These are phyloP conservation scores for Drosophila sulfurigaster DNA, from an alignment of 1,140 invertebrate species.

Conservation along the genomic window DNA sequence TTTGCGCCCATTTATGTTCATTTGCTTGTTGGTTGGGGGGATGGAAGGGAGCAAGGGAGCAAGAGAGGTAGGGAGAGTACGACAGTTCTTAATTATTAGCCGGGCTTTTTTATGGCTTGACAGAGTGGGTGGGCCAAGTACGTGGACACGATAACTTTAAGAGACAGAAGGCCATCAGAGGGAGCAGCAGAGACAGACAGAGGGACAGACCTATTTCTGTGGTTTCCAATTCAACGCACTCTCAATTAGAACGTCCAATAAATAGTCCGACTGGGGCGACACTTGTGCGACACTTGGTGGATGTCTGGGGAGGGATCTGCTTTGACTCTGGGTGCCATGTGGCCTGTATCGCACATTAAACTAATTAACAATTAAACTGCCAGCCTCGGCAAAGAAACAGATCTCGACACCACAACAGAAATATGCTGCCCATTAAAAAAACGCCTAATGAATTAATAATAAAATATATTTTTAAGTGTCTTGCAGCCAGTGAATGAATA, in stretches of 20 bases:
- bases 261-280: constrained; percentile 64
- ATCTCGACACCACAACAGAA: constrained; percentile 26
- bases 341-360: constrained; percentile 75
- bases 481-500: constrained; percentile 7
- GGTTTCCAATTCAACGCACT: constrained; percentile 82
- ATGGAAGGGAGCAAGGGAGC: background rate
- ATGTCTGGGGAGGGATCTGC: constrained; percentile 32
- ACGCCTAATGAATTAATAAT: constrained; percentile 79
- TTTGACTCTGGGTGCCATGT: constrained; percentile 67
- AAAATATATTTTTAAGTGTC: constrained; percentile 73
- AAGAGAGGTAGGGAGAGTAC: constrained; percentile 8
- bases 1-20: constrained; percentile 72
- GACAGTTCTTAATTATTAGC: constrained; percentile 75
- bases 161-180: constrained; percentile 56
- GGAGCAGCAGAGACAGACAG: constrained; percentile 51
- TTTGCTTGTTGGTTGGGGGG: constrained; percentile 40
- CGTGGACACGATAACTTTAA: constrained; percentile 45
- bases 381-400: constrained; percentile 40
- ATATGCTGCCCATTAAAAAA: constrained; percentile 78
- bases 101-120: constrained; percentile 71
- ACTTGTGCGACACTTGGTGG: constrained; percentile 61
- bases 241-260: constrained; percentile 77
- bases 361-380: constrained; percentile 82
- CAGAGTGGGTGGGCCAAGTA: constrained; percentile 52
- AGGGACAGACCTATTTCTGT: constrained; percentile 70